Evolutionary conservation across 2,113 vertebrate species (phyloP).

Genomic region (Burhinus bistriatus): DNA sequence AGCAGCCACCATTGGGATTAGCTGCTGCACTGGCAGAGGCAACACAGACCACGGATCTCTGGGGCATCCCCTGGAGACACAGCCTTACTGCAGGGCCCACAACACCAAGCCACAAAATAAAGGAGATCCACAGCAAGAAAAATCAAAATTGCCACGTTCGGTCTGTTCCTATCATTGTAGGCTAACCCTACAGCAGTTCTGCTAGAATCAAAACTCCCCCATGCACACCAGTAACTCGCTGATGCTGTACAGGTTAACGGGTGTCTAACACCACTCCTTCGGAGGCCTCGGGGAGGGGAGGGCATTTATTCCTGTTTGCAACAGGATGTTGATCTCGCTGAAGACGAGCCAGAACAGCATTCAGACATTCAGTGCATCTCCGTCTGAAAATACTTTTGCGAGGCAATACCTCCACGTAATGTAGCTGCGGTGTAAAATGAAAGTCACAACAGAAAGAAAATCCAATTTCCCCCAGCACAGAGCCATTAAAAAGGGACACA

Average conservation of each 20-base stretch:
- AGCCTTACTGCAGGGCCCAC: not conserved
- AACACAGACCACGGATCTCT: not conserved
- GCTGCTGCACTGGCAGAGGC: not conserved
- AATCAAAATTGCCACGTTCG: not conserved
- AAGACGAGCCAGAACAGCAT: not conserved
- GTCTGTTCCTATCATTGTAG: not conserved
- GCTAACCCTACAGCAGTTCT: not conserved
- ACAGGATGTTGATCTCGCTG: not conserved
- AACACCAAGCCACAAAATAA: not conserved
- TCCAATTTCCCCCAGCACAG: not conserved
- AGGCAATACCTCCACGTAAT: not conserved
- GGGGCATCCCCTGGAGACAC: not conserved
- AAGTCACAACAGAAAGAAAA: not conserved
- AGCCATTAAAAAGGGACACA: not conserved
- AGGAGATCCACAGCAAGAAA: not conserved
- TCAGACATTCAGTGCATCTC: not conserved
- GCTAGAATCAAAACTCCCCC: not conserved
- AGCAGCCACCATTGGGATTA: not conserved
- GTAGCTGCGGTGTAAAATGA: not conserved
- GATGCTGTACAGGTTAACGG: rapidly evolving
- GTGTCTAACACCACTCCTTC: not conserved
- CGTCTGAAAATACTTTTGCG: not conserved
- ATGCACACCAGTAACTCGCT: not conserved
- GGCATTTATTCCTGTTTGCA: not conserved
- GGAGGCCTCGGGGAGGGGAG: not conserved